Evolutionary conservation across 35 echinoderm and acorn worm species (phyloP).

Genomic region (Acanthaster planci): DNA sequence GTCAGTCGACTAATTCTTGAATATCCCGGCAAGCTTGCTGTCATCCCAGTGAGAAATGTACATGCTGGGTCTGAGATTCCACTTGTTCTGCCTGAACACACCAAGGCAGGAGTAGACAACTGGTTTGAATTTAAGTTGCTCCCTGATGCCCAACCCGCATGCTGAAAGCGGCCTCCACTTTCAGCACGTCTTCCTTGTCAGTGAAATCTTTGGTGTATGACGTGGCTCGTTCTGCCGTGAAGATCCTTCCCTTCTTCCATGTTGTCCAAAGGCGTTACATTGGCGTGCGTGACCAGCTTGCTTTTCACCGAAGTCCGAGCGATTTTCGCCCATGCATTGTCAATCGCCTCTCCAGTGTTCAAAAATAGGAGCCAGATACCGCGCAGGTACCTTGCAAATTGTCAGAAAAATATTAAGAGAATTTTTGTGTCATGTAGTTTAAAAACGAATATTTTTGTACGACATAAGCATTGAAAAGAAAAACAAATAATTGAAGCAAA

Average conservation of each 20-base stretch:
- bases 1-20: no score
- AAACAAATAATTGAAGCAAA: no score
- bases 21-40: background rate
- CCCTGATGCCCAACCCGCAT: background rate
- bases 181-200: background rate
- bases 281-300: slow-evolving; percentile 14
- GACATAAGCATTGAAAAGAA: no score
- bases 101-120: slow-evolving; percentile 4
- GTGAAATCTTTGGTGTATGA: slow-evolving; percentile 40
- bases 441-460: no score
- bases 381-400: background rate
- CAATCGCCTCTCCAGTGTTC: background rate
- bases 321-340: slow-evolving; percentile 34
- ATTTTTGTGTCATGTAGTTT: no score
- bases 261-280: slow-evolving; percentile 17
- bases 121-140: slow-evolving; percentile 21
- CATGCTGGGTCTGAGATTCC: slow-evolving; percentile 26
- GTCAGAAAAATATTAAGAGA: no score
- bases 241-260: background rate
- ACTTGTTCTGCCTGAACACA: slow-evolving; percentile 25
- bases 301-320: slow-evolving; percentile 7
- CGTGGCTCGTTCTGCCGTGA: no score
- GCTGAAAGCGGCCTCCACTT: slow-evolving; percentile 18
- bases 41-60: slow-evolving; percentile 1
- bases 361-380: slow-evolving; percentile 37